phyloP scores from a whole-genome alignment of 1,140 invertebrate genomes.

The Daktulosphaira vitifoliae region DNA sequence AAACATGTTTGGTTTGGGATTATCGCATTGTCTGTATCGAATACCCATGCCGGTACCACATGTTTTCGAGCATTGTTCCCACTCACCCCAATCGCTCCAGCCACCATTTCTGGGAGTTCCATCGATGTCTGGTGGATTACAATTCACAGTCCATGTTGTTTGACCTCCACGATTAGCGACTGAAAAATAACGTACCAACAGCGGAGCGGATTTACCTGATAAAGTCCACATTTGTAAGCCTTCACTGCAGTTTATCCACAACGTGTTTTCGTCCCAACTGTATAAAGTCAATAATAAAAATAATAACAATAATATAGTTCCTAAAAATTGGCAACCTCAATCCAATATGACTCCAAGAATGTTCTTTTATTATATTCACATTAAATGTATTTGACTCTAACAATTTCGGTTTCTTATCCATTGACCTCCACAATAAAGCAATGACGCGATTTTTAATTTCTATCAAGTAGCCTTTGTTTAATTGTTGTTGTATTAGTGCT shows the following conservation, averaged over 20 bases:
- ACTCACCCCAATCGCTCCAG: constrained; percentile 48
- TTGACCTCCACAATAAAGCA: neutral
- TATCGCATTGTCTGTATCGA: constrained; percentile 46
- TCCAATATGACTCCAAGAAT: too few relatives aligned
- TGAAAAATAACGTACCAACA: constrained; percentile 14
- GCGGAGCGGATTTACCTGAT: neutral
- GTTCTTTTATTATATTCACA: neutral
- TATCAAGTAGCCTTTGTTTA: neutral
- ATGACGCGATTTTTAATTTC: neutral
- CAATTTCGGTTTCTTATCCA: neutral
- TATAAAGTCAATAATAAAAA: too few relatives aligned
- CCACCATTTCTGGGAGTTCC: constrained; percentile 37
- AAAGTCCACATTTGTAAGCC: neutral
- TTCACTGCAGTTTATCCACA: too few relatives aligned
- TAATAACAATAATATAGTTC: too few relatives aligned
- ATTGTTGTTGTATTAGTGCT: neutral
- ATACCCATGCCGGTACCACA: constrained; percentile 48
- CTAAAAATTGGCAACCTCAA: too few relatives aligned
- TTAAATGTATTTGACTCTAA: neutral
- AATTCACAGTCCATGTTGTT: constrained; percentile 19
- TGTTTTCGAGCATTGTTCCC: constrained; percentile 47
- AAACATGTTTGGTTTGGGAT: constrained; percentile 45
- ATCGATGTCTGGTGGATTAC: neutral
- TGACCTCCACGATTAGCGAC: constrained; percentile 7
- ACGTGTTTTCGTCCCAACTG: too few relatives aligned